Conservation (phyloP, 35 echinoderm and acorn worm genomes). For the Ptychodera flava region DNA sequence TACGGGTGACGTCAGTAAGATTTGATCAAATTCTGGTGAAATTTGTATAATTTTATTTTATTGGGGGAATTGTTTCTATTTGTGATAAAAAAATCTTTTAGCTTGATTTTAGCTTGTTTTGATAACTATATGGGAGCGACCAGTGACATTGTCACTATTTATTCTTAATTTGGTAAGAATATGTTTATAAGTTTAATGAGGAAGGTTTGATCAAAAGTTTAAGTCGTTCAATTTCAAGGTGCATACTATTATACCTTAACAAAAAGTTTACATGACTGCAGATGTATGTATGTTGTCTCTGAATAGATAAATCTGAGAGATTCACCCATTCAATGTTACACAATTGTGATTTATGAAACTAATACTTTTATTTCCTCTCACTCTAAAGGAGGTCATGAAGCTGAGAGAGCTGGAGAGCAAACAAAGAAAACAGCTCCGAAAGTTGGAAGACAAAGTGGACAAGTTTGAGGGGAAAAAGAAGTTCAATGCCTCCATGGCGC, state of each 20-base stretch:
- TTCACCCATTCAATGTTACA: neutral
- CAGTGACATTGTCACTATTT: too few species aligned
- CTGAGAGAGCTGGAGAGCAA: slow-evolving; percentile 67
- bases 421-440: slow-evolving; percentile 27
- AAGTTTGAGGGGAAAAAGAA: slow-evolving; percentile 36
- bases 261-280: neutral
- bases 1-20: too few species aligned
- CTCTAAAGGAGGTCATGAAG: slow-evolving; percentile 61
- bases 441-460: neutral
- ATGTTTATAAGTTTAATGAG: too few species aligned
- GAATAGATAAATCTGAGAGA: neutral
- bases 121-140: too few species aligned
- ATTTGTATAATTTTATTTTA: too few species aligned
- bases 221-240: neutral
- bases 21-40: too few species aligned
- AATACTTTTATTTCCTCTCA: slow-evolving; percentile 6
- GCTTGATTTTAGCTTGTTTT: too few species aligned
- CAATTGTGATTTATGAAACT: neutral
- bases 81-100: too few species aligned
- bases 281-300: neutral
- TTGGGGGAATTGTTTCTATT: too few species aligned
- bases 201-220: neutral
- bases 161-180: too few species aligned
- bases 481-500: slow-evolving; percentile 57
- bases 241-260: slow-evolving; percentile 2